These are phyloP conservation scores for Stichodactyla helianthus DNA, from an alignment of 64 coral and sea anemone species.

Conservation along the genomic window DNA sequence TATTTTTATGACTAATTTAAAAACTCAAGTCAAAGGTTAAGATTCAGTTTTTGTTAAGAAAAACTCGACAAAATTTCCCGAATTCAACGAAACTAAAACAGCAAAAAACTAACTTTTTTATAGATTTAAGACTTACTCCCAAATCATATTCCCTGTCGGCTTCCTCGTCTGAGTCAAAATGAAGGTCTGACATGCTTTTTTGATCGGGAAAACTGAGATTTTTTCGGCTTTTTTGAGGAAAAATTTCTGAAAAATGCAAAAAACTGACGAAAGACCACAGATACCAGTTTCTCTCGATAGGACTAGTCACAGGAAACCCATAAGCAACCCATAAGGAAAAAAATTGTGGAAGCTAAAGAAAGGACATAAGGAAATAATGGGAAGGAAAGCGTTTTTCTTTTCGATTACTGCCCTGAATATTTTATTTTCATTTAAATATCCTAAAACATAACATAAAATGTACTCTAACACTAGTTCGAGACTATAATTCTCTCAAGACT, in stretches of 20 bases:
- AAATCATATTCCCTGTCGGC: background rate
- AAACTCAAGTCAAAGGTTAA: too few species aligned
- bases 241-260: slow-evolving; percentile 9
- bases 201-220: background rate
- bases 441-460: too few species aligned
- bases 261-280: slow-evolving; percentile 7
- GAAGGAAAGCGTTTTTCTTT: too few species aligned
- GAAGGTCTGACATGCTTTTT: background rate
- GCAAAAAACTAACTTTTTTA: background rate
- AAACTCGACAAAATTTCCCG: too few species aligned
- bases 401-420: too few species aligned
- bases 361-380: too few species aligned
- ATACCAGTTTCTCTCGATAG: background rate
- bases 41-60: too few species aligned
- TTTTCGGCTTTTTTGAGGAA: background rate
- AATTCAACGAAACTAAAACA: background rate
- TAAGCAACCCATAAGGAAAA: background rate
- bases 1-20: too few species aligned
- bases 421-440: too few species aligned
- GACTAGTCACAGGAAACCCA: background rate
- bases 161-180: background rate
- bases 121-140: background rate
- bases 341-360: too few species aligned
- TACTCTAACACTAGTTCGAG: too few species aligned
- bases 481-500: too few species aligned